Base-by-base conservation (phyloP, 1,140 invertebrate species). In the Muscidifurax raptorellus region DNA sequence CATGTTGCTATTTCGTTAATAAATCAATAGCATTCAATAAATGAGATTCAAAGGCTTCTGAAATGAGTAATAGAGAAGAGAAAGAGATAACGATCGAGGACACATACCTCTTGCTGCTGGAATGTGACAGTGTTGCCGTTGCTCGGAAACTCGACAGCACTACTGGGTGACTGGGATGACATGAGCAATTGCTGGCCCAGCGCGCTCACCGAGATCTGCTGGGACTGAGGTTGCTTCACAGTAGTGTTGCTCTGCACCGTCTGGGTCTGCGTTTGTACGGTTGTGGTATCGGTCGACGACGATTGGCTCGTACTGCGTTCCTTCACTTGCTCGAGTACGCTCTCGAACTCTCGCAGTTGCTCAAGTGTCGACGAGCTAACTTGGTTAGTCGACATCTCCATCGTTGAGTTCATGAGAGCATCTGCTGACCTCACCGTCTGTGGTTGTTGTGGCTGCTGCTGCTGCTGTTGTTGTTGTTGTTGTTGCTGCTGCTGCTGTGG, bases 331-430 rank as follows among this genome's bases (percentile, higher is more conserved):
- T 97, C 96, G 67, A 97, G 92, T 0, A 97, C 96, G 91, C 96
- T 96, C 90, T 97, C 96, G 88, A 97, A 97, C 90, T 97, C 96
- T 52, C 96, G 92, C 9, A 97, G 89, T 87, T 97, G 96, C 90
- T 97, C 96, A 30, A 97, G 90, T 13, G 96, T 97, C 4, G 93
- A 94, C 0, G 94, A 94, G 83, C 94, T 94, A 10, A 94, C 93
- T 83, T 93, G 91, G 87, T 93, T 93, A 5, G 91, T 89, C 15
- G 91, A 89, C 12, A 92, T 91, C 25, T 94, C 92, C 32, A 92
- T 93, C 0, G 90, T 87, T 12, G 95, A 94, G 30, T 90, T 91
- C 2, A 92, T 88, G 10, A 92, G 72, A 18, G 82, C 1, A 80
- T 75, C 90, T 13, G 92, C 90, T 0, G 89, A 40, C 79, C 90